These are phyloP conservation scores for Lonchura striata DNA, from an alignment of 2,113 vertebrate species.

Conservation along the genomic window DNA sequence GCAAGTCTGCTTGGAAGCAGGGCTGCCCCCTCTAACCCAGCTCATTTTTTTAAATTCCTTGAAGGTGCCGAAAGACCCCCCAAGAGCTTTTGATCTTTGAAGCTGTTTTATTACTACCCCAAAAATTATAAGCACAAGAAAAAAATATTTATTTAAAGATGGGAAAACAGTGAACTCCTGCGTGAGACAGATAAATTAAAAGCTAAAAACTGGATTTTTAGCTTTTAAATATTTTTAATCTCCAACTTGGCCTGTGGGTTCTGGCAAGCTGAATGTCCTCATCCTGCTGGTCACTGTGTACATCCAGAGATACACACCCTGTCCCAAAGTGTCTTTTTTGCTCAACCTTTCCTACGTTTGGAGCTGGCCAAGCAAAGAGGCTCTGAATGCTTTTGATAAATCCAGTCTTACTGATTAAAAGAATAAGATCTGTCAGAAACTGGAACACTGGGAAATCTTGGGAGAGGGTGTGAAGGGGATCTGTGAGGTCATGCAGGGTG, in stretches of 20 bases:
- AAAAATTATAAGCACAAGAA: constrained; percentile 34
- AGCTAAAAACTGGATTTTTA: neutral
- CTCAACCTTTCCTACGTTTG: neutral
- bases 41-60: neutral
- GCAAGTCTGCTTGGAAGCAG: neutral
- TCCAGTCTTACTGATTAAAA: neutral
- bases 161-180: neutral
- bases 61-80: constrained; percentile 45
- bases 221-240: neutral
- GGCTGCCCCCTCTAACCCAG: neutral
- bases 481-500: neutral
- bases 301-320: neutral
- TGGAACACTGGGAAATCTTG: neutral
- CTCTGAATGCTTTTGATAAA: neutral
- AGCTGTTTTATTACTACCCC: constrained; percentile 16
- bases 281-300: neutral
- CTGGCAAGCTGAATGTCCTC: neutral
- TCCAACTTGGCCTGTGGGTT: neutral
- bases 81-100: constrained; percentile 60
- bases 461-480: neutral
- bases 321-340: neutral
- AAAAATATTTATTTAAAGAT: constrained; percentile 32
- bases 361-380: neutral
- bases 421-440: neutral
- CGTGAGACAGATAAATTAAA: neutral